Evolutionary conservation across 2,797 vertebrate genomes (phyloP).

Genomic region (Sebastes matsubarae): DNA sequence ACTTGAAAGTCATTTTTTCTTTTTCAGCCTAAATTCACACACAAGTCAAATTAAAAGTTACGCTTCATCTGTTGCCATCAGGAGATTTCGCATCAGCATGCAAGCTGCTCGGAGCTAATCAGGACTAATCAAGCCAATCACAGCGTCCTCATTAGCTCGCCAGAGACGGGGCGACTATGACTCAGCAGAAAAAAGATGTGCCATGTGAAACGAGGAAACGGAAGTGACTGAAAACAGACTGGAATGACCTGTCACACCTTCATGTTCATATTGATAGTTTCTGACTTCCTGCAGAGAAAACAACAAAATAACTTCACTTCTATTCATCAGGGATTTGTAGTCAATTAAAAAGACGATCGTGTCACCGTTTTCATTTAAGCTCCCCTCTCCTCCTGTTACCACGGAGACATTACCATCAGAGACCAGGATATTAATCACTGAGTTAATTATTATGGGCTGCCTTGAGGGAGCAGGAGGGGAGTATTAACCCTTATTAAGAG

Average conservation of each 20-base stretch:
- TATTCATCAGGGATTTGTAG: slow-evolving; percentile 54
- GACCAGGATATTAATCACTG: slow-evolving; percentile 76
- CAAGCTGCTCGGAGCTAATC: slow-evolving; percentile 39
- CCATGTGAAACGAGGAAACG: background rate
- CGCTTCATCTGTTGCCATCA: slow-evolving; percentile 37
- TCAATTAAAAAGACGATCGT: slow-evolving; percentile 61
- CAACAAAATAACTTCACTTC: background rate
- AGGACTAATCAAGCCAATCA: slow-evolving; percentile 53
- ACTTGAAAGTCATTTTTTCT: slow-evolving; percentile 51
- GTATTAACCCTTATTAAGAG: slow-evolving; percentile 71
- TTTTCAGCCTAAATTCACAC: slow-evolving; percentile 22
- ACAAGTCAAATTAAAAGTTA: slow-evolving; percentile 43
- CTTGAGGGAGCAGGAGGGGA: slow-evolving; percentile 66
- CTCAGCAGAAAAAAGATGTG: slow-evolving; percentile 39
- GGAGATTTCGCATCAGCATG: slow-evolving; percentile 37
- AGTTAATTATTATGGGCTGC: slow-evolving; percentile 73
- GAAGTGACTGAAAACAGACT: slow-evolving; percentile 49
- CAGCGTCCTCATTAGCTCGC: slow-evolving; percentile 32
- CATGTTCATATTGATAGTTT: slow-evolving; percentile 3
- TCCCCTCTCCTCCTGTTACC: slow-evolving; percentile 59
- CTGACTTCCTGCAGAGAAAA: slow-evolving; percentile 9
- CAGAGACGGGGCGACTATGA: slow-evolving; percentile 22
- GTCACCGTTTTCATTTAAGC: slow-evolving; percentile 60
- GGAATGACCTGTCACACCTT: slow-evolving; percentile 24
- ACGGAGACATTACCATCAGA: slow-evolving; percentile 63